phyloP scores from a whole-genome alignment of 2,113 vertebrate genomes.

The Pitta sordida region DNA sequence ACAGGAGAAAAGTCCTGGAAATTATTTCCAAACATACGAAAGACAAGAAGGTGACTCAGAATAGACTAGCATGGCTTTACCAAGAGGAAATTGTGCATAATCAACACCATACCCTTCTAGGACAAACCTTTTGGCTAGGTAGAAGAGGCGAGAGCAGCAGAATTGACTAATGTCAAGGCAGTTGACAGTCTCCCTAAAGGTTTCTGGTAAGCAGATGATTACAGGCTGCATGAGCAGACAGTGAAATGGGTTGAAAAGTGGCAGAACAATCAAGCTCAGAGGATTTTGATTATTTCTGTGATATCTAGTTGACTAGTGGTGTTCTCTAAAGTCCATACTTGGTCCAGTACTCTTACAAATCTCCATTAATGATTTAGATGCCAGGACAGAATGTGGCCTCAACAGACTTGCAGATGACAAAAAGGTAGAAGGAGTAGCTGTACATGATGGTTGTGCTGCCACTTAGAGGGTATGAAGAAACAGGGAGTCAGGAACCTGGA shows the following conservation, averaged over 20 bases:
- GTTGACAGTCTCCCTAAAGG: background rate
- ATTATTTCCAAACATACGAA: background rate
- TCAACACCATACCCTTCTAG: background rate
- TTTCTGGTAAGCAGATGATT: background rate
- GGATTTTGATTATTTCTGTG: background rate
- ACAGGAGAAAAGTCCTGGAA: background rate
- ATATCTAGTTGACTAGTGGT: background rate
- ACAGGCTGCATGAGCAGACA: background rate
- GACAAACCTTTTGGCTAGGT: background rate
- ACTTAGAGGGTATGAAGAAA: background rate
- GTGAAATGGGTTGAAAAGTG: background rate
- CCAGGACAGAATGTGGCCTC: background rate
- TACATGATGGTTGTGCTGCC: accelerated
- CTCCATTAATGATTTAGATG: background rate
- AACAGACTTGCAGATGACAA: background rate
- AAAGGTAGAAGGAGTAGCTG: background rate
- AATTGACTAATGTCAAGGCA: background rate
- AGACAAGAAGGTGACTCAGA: background rate
- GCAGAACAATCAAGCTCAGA: background rate
- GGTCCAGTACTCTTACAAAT: background rate
- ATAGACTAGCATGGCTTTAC: background rate
- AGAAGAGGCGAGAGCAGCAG: background rate
- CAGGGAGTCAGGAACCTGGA: background rate
- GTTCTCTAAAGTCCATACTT: background rate
- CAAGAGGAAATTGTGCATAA: background rate